Percentiles rank a stretch among this genome's conserved stretches.
phyloP scores from a whole-genome alignment of 2,113 vertebrate genomes.

The Merops nubicus region DNA sequence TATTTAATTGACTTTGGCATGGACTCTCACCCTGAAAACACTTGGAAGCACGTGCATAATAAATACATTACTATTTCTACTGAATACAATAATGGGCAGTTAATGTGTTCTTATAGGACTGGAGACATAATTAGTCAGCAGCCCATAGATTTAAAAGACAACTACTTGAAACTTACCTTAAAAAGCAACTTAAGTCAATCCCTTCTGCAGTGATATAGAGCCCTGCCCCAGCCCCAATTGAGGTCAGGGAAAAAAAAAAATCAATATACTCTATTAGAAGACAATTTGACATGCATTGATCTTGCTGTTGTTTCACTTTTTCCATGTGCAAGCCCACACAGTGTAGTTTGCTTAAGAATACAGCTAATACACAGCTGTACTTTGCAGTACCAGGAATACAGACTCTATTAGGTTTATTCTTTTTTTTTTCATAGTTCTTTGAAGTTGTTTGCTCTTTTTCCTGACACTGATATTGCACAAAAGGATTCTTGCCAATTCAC shows the following conservation, averaged over 20 bases:
- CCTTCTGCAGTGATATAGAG: background rate
- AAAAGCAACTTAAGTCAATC: background rate
- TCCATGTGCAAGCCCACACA: background rate
- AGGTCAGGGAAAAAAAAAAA: background rate
- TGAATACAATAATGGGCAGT: background rate
- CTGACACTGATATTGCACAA: background rate
- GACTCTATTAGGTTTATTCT: background rate
- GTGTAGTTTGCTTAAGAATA: background rate
- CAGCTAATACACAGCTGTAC: background rate
- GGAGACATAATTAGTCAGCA: conserved; percentile 20
- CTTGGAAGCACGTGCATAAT: conserved; percentile 30
- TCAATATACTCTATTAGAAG: background rate
- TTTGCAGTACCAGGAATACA: background rate
- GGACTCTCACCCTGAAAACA: conserved; percentile 25
- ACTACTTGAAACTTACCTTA: background rate
- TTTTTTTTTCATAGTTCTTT: background rate
- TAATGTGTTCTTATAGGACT: conserved; percentile 5
- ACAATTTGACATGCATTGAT: background rate
- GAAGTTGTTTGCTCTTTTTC: background rate
- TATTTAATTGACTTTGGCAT: conserved; percentile 41
- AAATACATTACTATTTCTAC: conserved; percentile 25
- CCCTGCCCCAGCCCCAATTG: background rate
- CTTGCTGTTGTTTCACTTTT: background rate
- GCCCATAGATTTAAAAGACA: background rate
- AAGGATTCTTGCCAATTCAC: background rate